Evolutionary conservation across 2,888 invertebrate species (phyloP).

Genomic region (Oxystoma pomonae): DNA sequence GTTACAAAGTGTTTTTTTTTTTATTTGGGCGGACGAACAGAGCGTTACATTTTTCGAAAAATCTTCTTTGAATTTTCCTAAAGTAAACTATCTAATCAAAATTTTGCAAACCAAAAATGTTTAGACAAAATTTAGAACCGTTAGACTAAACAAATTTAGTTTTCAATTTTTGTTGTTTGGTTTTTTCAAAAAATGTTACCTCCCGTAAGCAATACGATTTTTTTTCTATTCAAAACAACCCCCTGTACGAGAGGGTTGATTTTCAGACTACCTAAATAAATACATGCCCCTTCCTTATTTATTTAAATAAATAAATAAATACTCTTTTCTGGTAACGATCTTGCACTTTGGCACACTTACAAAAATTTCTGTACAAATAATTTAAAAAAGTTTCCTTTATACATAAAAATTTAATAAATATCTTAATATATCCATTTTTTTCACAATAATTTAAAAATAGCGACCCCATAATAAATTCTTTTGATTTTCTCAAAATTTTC

Average conservation of each 20-base stretch:
- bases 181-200: neutral
- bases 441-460: conserved; percentile 47
- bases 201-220: neutral
- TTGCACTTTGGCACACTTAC: conserved; percentile 52
- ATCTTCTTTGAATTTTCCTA: neutral
- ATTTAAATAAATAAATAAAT: conserved; percentile 45
- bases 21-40: neutral
- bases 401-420: conserved; percentile 48
- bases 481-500: conserved; percentile 21
- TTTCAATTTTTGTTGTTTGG: neutral
- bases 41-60: neutral
- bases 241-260: conserved; percentile 7
- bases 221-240: conserved; percentile 2
- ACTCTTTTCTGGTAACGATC: conserved; percentile 47
- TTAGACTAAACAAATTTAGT: neutral
- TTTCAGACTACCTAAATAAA: conserved; percentile 41
- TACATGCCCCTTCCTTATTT: conserved; percentile 47
- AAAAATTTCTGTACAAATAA: conserved; percentile 49
- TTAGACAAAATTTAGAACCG: neutral
- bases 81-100: neutral
- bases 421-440: conserved; percentile 51
- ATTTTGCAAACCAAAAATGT: neutral
- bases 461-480: conserved; percentile 36
- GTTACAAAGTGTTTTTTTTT: neutral
- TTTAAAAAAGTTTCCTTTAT: conserved; percentile 47